Evolutionary conservation across 2,797 vertebrate genomes (phyloP).

Genomic region (Chaunax sp.): DNA sequence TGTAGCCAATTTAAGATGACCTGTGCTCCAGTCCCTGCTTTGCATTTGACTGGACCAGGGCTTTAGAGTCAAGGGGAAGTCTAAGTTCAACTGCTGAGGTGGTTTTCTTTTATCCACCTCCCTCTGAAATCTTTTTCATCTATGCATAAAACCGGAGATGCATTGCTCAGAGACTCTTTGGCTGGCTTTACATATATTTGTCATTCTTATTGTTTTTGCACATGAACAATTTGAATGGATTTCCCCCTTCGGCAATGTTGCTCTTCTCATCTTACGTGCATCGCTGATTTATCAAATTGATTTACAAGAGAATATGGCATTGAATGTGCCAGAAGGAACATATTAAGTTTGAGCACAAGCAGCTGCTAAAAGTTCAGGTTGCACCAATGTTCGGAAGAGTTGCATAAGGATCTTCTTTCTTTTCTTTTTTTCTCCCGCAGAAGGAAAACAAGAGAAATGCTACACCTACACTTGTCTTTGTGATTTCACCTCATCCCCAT

Average conservation of each 20-base stretch:
- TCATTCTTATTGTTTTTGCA: conserved; percentile 48
- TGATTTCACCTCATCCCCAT: conserved; percentile 60
- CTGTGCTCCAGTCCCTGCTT: conserved; percentile 50
- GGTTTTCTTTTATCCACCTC: conserved; percentile 34
- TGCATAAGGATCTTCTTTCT: conserved; percentile 26
- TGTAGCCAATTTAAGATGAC: conserved; percentile 59
- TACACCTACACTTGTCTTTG: conserved; percentile 70
- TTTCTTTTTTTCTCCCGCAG: conserved; percentile 9
- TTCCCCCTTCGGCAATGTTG: conserved; percentile 41
- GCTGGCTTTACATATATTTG: conserved; percentile 44
- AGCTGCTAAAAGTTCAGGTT: conserved; percentile 33
- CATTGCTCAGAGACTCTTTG: conserved; percentile 48
- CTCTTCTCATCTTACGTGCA: conserved; percentile 36
- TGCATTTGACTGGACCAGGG: conserved; percentile 50
- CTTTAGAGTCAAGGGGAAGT: conserved; percentile 49
- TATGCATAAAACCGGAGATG: conserved; percentile 46
- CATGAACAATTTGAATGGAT: conserved; percentile 46
- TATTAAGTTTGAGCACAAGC: conserved; percentile 45
- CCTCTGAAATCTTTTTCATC: conserved; percentile 14
- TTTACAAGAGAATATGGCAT: conserved; percentile 28
- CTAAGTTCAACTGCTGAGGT: conserved; percentile 43
- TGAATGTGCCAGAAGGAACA: conserved; percentile 31
- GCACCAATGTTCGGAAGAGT: conserved; percentile 39
- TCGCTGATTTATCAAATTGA: conserved; percentile 54
- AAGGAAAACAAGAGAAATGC: conserved; percentile 59